phyloP scores from a whole-genome alignment of 2,888 invertebrate genomes.

The Leptarthrus brevirostris region DNA sequence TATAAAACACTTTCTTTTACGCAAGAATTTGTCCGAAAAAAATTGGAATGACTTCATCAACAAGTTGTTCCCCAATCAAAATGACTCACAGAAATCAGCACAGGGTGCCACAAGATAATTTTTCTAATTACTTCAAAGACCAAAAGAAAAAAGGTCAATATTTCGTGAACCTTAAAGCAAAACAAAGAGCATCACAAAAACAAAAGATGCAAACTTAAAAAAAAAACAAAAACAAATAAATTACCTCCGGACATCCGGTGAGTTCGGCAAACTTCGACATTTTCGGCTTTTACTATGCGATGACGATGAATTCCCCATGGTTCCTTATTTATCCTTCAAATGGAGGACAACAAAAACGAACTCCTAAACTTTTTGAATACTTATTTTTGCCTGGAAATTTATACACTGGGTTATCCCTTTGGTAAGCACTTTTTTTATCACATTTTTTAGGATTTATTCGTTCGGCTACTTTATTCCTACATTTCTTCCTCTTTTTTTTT shows the following conservation, averaged over 20 bases:
- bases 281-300: slow-evolving; percentile 64
- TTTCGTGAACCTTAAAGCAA: background rate
- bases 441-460: too few species aligned
- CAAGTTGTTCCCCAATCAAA: background rate
- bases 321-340: slow-evolving; percentile 17
- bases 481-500: background rate
- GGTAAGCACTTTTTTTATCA: slow-evolving; percentile 37
- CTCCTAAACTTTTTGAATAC: slow-evolving; percentile 7
- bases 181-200: background rate
- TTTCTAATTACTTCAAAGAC: background rate
- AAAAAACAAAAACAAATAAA: background rate
- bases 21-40: too few species aligned
- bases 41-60: too few species aligned
- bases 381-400: slow-evolving; percentile 3
- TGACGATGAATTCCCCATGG: slow-evolving; percentile 66
- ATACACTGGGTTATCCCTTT: slow-evolving; percentile 21
- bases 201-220: background rate
- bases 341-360: background rate
- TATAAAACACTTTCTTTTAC: too few species aligned
- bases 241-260: slow-evolving; percentile 81
- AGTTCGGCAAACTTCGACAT: slow-evolving; percentile 79
- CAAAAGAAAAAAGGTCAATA: background rate
- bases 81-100: background rate
- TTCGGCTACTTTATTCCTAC: too few species aligned
- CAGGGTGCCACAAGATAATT: background rate